phyloP scores from a whole-genome alignment of 2,888 invertebrate species.

The Parthenolecanium corni region DNA sequence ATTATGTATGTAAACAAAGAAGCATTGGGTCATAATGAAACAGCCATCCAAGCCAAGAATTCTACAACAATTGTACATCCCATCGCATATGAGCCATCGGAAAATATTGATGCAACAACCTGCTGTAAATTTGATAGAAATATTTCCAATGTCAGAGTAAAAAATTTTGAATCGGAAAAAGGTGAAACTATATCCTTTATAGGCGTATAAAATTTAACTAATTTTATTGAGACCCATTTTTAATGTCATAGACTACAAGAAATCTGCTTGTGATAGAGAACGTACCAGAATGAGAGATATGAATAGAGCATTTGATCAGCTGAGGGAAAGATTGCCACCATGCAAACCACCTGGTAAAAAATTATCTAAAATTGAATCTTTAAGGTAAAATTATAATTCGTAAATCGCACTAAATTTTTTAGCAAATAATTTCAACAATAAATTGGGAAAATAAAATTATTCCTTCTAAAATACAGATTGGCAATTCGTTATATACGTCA shows the following conservation, averaged over 20 bases:
- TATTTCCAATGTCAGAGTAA: conserved; percentile 43
- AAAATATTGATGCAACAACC: background rate
- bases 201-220: too few relatives aligned
- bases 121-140: conserved; percentile 7
- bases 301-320: conserved; percentile 67
- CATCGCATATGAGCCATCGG: conserved; percentile 1
- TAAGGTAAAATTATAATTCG: conserved; percentile 45
- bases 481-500: conserved; percentile 67
- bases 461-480: conserved; percentile 42
- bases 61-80: conserved; percentile 5
- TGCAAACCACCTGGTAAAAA: conserved; percentile 74
- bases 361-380: conserved; percentile 71
- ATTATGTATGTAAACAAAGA: conserved; percentile 18
- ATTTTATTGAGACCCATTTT: too few relatives aligned
- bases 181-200: conserved; percentile 39
- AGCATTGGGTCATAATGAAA: background rate
- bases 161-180: conserved; percentile 51
- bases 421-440: background rate
- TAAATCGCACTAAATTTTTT: background rate
- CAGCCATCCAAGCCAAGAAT: conserved; percentile 1
- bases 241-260: conserved; percentile 60
- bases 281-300: conserved; percentile 74
- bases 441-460: background rate
- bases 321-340: conserved; percentile 61
- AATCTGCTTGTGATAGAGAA: conserved; percentile 72